Base-by-base conservation (phyloP, 1,140 invertebrate species). In the Drosophila ironensis region DNA sequence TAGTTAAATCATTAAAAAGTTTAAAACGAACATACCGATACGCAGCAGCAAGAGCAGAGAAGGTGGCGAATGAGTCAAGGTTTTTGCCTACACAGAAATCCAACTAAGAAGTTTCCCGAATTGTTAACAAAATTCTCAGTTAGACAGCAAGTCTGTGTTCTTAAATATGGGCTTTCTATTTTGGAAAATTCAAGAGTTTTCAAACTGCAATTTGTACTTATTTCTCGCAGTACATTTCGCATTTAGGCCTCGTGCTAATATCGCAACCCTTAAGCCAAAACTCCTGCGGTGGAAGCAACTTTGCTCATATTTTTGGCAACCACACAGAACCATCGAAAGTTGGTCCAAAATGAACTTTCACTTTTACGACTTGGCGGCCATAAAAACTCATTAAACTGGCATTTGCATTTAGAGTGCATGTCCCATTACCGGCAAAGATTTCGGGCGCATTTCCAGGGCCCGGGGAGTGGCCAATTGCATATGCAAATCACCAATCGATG, bases 1-100 rank as follows among this genome's bases (percentile, higher is more conserved):
- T 88, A 88, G 87, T 88, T 88, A 88, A 88, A 88, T 88, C 87
- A 88, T 88, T 88, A 88, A 88, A 88, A 88, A 88, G 87, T 88
- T 88, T 88, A 78, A 77, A 72, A 66, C 59, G 52, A 72, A 53
- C 75, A 80, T 57, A 70, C 69, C 76, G 72, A 77, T 73, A 28
- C 30, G 30, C 11, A 12, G 4, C 28, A 19, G 11, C 2, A 14
- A 11, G 3, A 11, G 19, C 19, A 24, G 20, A 0, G 6, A 7
- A 35, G 30, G 12, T 35, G 12, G 4, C 30, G 11, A 35, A 28
- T 7, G 30, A 44, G 33, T 25, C 6, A 38, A 47, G 41, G 38
- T 9, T 45, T n/a, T 24, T 45, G 17, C 20, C 5, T 60, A 59
- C 56, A 60, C 56, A 9, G 52, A n/a, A 33, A 25, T 24, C 20